Evolutionary conservation across 2,888 invertebrate species (phyloP).

Genomic region (Perithous albicinctus): DNA sequence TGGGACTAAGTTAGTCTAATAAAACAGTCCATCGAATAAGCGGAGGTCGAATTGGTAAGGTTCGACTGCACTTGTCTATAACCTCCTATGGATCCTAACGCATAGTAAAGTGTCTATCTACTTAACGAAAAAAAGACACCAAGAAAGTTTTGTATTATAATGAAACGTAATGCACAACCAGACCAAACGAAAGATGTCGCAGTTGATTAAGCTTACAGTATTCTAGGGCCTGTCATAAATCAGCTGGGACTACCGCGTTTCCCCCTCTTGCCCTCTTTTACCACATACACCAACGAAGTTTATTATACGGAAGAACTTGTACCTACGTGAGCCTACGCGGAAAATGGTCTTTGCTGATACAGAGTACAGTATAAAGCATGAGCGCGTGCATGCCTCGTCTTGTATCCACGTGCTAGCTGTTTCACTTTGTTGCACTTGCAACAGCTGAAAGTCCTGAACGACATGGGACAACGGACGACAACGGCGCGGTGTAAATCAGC

Average conservation of each 20-base stretch:
- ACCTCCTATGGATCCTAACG: too few species aligned
- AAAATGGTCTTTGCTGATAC: constrained; percentile 28
- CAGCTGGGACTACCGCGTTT: neutral
- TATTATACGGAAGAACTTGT: constrained; percentile 20
- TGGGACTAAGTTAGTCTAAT: too few species aligned
- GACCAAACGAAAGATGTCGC: neutral
- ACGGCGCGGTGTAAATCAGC: constrained; percentile 78
- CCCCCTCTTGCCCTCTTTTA: neutral
- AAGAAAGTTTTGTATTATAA: neutral
- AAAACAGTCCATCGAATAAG: too few species aligned
- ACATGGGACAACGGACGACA: constrained; percentile 50
- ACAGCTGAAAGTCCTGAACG: neutral
- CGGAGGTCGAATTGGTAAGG: too few species aligned
- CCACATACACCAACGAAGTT: neutral
- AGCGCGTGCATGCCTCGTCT: neutral
- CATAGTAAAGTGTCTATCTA: neutral
- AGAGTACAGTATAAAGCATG: neutral
- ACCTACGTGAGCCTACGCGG: constrained; percentile 13
- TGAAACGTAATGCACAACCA: neutral
- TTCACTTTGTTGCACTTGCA: neutral
- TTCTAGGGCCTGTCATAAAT: neutral
- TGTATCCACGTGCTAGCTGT: neutral
- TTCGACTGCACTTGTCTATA: too few species aligned
- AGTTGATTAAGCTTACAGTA: neutral
- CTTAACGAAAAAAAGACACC: neutral